Percentiles rank a stretch among this genome's conserved stretches.
Evolutionary conservation across 2,113 vertebrate genomes (phyloP).

Genomic region (Agapornis roseicollis): DNA sequence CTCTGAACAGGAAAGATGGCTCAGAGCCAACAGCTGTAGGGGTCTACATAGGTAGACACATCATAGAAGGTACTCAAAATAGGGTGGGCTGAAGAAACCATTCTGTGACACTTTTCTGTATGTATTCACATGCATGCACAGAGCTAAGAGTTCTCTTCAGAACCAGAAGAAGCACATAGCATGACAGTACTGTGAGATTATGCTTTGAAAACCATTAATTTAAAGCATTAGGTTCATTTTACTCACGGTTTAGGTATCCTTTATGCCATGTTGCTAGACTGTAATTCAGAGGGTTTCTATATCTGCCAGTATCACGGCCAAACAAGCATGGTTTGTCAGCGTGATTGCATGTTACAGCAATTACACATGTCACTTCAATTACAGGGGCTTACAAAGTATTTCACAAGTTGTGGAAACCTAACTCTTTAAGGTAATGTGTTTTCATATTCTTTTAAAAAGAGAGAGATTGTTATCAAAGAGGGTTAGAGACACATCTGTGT

Average conservation of each 20-base stretch:
- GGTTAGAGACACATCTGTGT: background rate
- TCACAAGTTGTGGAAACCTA: conserved; percentile 78
- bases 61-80: background rate
- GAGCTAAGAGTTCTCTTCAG: background rate
- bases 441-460: background rate
- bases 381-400: conserved; percentile 88
- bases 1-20: background rate
- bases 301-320: fast-evolving
- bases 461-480: background rate
- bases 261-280: background rate
- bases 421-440: conserved; percentile 80
- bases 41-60: background rate
- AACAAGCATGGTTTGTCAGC: background rate
- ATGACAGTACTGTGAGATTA: background rate
- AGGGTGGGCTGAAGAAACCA: background rate
- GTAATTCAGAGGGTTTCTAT: background rate
- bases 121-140: background rate
- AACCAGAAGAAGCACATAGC: background rate
- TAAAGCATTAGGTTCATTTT: background rate
- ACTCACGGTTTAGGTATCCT: background rate
- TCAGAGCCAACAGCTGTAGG: background rate
- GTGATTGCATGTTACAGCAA: background rate
- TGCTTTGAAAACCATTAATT: background rate
- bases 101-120: background rate
- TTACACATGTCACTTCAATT: conserved; percentile 48